Evolutionary conservation across 2,113 vertebrate species (phyloP), one percentile per base, ranked within the genome.

Genomic region (Myxocyprinus asiaticus): DNA sequence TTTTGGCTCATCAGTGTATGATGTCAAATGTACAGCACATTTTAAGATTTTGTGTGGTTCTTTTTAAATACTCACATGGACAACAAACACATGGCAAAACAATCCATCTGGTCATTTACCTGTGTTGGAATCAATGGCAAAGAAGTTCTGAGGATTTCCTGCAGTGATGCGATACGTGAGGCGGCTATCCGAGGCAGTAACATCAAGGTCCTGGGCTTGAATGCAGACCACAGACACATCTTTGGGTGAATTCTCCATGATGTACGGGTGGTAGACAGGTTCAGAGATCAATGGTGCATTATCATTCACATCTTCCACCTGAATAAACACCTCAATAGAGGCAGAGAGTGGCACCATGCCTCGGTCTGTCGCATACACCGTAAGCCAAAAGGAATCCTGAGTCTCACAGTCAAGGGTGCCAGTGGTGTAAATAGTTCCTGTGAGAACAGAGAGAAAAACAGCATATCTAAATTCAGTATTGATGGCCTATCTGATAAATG

Each of bases 71-170:
- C 48, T 22, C n/a, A 50, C 14, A 12, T 22, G 12, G 9, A 22
- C 42, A 61, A 10, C 2, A 9, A 63, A 33, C 3, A 63, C 51
- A 55, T n/a, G 12, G n/a, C 9, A 9, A 55, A 11, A 45, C 72
- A 22, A 4, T 14, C 6, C 6, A 58, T 53, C 7, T n/a, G n/a
- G n/a, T 15, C 69, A 9, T 56, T 92, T 91, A 97, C 98, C 98
- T 93, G 97, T 98, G 93, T 95, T 98, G 58, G 92, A 83, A 82
- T 97, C 95, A 85, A 99, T 98, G 45, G 91, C 90, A 80, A 99
- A 99, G 90, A 99, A 99, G 83, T 99, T 99, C 92, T 99, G 97
- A 4, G 98, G 97, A 86, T 99, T 98, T 82, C 98, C 98, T 44
- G 96, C 96, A 12, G 94, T 95, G 90, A 99, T 99, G 80, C 95